phyloP scores from a whole-genome alignment of 2,797 vertebrate species.

The Thripadectes ignobilis region DNA sequence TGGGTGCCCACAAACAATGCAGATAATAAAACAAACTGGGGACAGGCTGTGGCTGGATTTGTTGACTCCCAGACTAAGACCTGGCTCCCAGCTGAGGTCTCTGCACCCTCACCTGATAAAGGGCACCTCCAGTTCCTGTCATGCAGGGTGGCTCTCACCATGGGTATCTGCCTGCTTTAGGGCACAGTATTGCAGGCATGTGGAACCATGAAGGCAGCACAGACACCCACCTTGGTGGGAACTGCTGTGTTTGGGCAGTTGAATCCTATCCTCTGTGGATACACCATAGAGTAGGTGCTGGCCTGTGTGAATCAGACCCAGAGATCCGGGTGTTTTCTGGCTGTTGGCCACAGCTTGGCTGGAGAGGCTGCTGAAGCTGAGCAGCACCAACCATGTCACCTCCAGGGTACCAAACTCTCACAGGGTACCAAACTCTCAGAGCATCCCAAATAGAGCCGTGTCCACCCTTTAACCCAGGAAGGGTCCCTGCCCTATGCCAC shows the following conservation, averaged over 20 bases:
- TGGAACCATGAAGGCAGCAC: neutral
- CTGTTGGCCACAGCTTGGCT: neutral
- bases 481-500: neutral
- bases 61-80: neutral
- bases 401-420: neutral
- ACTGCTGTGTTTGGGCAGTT: neutral
- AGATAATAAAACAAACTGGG: neutral
- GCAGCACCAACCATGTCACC: accelerated
- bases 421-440: neutral
- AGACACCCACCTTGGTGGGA: neutral
- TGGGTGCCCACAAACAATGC: neutral
- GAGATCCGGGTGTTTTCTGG: neutral
- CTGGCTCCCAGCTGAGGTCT: neutral
- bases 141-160: accelerated
- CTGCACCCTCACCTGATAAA: neutral
- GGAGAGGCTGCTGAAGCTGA: neutral
- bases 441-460: neutral
- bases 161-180: neutral
- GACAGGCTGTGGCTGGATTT: neutral
- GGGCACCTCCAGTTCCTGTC: accelerated
- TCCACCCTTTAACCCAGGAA: neutral
- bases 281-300: neutral
- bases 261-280: neutral
- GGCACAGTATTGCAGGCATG: accelerated
- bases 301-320: neutral